Evolutionary conservation across 2,113 vertebrate genomes (phyloP), one percentile per base, ranked within the genome.

Genomic region (Spea multiplicata): DNA sequence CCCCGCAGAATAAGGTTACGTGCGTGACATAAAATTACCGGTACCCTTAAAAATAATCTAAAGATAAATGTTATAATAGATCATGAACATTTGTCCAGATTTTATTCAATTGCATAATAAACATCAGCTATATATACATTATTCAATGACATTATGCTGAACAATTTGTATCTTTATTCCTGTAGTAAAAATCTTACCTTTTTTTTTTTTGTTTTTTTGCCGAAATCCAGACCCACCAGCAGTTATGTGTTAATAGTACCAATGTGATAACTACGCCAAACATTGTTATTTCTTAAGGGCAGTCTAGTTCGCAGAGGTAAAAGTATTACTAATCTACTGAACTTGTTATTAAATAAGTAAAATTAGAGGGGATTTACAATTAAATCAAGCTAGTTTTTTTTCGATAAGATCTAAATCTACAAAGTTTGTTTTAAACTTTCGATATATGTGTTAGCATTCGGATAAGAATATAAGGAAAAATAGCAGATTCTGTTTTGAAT

Each of bases 241-340:
- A 57, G 5, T 76, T 14, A 53, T 10, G 65, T 76, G 74, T 49
- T 76, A 76, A 76, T 76, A 45, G 55, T 77, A 77, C 61, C 66
- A 77, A 70, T 77, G 62, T 62, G n/a, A 70, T 77, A 76, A 48
- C 50, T 46, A 10, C 62, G 14, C 55, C 10, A 62, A 61, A 6
- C 16, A 70, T 62, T 70, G 69, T 49, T n/a, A 49, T 69, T 61
- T 70, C 75, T 69, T 76, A 70, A 70, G 69, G 75, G 44, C 8
- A 59, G 30, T 30, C 30, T 2, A 30, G 30, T 30, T 30, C 2
- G 30, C 30, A 30, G 30, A 30, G 30, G 30, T 30, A 30, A 30
- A 30, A 30, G 30, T 30, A 30, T 30, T 30, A 30, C 30, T 30
- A 30, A 30, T 30, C 30, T 30, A 30, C 30, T 30, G 30, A 30